Evolutionary conservation across 2,113 vertebrate species (phyloP).

Genomic region (Macroglossus sobrinus): DNA sequence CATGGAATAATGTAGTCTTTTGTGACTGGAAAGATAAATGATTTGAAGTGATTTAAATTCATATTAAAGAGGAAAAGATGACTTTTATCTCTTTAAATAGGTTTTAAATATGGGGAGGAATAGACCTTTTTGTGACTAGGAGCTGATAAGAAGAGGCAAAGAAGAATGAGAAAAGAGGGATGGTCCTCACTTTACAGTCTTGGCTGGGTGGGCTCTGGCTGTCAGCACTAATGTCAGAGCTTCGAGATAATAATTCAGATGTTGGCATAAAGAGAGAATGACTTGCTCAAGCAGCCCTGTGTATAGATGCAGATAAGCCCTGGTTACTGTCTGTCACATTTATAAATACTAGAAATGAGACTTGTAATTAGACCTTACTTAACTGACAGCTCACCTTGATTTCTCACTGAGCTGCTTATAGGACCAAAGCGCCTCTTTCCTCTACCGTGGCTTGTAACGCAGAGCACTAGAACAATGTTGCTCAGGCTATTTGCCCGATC

Average conservation of each 20-base stretch:
- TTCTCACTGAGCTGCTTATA: slow-evolving; percentile 26
- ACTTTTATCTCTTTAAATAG: neutral
- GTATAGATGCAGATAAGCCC: neutral
- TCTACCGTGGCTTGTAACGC: neutral
- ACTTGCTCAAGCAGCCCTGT: neutral
- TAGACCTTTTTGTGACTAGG: neutral
- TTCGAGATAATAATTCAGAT: slow-evolving; percentile 28
- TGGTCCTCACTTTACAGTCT: neutral
- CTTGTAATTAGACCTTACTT: slow-evolving; percentile 65
- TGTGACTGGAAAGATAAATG: neutral
- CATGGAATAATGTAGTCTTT: neutral
- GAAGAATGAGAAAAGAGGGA: neutral
- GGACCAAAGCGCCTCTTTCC: neutral
- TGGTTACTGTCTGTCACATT: slow-evolving; percentile 32
- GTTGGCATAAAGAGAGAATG: neutral
- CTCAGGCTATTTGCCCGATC: slow-evolving; percentile 55
- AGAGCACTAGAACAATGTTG: neutral
- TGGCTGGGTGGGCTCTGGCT: neutral
- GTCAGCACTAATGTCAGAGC: neutral
- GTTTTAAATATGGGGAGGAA: neutral
- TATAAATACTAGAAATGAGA: slow-evolving; percentile 63
- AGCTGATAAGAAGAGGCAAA: neutral
- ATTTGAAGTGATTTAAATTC: slow-evolving; percentile 22
- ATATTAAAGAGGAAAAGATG: neutral
- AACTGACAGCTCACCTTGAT: slow-evolving; percentile 64